These are phyloP conservation scores for Therioaphis trifolii DNA, from an alignment of 2,888 invertebrate genomes.

Conservation along the genomic window DNA sequence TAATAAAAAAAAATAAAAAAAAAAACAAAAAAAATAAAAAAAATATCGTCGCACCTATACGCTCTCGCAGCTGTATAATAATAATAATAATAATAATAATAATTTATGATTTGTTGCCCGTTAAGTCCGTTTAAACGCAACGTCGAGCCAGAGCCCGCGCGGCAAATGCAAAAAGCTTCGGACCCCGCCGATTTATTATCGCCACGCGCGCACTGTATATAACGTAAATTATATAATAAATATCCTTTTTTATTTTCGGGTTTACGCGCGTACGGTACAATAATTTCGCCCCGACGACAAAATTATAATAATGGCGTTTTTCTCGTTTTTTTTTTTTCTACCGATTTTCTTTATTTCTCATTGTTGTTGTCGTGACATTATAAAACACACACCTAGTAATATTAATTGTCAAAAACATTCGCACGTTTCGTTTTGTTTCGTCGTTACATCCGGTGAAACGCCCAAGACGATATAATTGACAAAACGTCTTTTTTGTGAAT, in stretches of 20 bases:
- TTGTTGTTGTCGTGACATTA: neutral
- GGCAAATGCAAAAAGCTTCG: conserved; percentile 31
- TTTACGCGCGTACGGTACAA: neutral
- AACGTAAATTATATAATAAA: conserved; percentile 6
- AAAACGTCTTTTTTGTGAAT: no score
- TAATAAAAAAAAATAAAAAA: neutral
- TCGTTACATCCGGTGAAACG: no score
- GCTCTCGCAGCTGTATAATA: neutral
- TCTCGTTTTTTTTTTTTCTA: neutral
- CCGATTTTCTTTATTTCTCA: conserved; percentile 1
- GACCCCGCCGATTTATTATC: conserved; percentile 51
- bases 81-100: no score
- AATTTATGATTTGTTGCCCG: conserved; percentile 60
- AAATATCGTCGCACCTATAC: neutral
- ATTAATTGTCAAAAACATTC: neutral
- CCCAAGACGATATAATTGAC: no score
- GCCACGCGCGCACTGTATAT: neutral
- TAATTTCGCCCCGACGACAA: conserved; percentile 13
- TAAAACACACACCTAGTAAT: neutral
- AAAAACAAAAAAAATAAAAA: no score
- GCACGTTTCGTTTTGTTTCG: neutral
- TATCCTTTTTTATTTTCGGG: conserved; percentile 11
- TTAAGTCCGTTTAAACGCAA: conserved; percentile 55
- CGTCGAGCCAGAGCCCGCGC: neutral
- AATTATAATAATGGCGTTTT: conserved; percentile 9